A percentile compares a stretch with the other conserved stretches of the same genome.
These are phyloP conservation scores for Aptenodytes forsteri DNA, from an alignment of 2,113 vertebrate genomes.

Conservation along the genomic window DNA sequence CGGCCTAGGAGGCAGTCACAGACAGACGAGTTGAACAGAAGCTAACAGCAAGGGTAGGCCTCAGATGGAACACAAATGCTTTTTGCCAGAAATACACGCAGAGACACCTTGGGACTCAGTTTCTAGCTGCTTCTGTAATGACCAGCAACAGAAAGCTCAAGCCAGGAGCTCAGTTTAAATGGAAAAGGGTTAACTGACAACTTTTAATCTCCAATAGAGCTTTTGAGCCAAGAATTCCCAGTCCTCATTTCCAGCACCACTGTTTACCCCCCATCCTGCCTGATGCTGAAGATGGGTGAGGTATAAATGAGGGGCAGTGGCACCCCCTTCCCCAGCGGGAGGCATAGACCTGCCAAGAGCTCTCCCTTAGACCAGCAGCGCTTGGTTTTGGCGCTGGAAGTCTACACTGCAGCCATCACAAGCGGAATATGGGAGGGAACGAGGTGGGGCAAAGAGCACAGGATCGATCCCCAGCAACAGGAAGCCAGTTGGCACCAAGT, in stretches of 20 bases:
- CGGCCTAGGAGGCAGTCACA: neutral
- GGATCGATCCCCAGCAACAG: fast-evolving
- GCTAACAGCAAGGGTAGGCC: neutral
- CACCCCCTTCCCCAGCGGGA: neutral
- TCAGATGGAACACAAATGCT: neutral
- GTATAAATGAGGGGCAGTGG: fast-evolving
- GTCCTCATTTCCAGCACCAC: neutral
- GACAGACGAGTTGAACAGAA: fast-evolving
- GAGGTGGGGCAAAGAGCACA: fast-evolving
- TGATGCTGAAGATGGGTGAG: neutral
- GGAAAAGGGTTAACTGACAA: neutral
- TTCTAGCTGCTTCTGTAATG: neutral
- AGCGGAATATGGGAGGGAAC: fast-evolving
- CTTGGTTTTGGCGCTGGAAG: neutral
- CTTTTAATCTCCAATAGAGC: fast-evolving
- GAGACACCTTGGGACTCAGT: neutral
- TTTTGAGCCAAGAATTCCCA: neutral
- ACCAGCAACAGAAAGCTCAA: neutral
- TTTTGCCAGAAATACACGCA: neutral
- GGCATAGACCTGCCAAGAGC: neutral
- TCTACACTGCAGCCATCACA: fast-evolving
- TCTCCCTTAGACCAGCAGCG: neutral
- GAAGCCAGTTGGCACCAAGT: neutral
- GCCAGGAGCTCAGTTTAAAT: neutral
- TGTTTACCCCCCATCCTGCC: neutral